These are phyloP conservation scores for Ips nitidus DNA, from an alignment of 1,140 invertebrate species.

Conservation along the genomic window DNA sequence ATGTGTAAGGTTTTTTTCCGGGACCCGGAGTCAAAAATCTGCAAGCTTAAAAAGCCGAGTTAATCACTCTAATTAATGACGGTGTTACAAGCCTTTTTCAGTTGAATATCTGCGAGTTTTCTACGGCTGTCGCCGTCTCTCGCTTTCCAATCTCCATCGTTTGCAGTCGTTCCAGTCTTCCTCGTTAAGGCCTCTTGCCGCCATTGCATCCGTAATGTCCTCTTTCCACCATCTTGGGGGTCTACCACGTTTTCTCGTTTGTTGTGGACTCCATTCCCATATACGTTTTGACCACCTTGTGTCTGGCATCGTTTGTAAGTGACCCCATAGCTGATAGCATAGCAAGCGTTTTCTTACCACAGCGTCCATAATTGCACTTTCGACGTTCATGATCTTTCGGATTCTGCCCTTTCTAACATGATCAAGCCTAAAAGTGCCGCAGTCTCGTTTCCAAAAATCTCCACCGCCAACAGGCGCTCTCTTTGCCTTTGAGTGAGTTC, in stretches of 20 bases:
- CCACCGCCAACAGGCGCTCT: no score
- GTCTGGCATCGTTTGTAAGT: constrained; percentile 2
- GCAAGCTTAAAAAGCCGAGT: no score
- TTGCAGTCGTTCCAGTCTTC: not conserved
- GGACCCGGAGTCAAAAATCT: no score
- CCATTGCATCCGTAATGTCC: not conserved
- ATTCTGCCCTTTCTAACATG: no score
- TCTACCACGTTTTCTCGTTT: not conserved
- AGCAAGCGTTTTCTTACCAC: constrained; percentile 2
- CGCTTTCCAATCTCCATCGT: not conserved
- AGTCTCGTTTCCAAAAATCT: no score
- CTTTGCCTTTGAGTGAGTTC: no score
- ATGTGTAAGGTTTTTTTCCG: no score
- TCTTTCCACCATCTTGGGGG: not conserved
- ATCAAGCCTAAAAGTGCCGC: no score
- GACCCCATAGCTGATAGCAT: not conserved
- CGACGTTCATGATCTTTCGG: no score
- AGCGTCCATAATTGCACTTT: not conserved
- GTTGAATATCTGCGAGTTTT: no score
- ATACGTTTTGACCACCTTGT: constrained; percentile 1
- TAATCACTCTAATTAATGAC: no score
- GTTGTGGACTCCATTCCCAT: not conserved
- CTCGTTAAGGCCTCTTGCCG: not conserved
- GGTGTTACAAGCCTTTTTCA: no score
- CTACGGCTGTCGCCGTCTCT: not conserved